Evolutionary conservation across 2,888 invertebrate genomes (phyloP), one percentile per base, ranked within the genome.

Genomic region (Digitonthophagus gazella): DNA sequence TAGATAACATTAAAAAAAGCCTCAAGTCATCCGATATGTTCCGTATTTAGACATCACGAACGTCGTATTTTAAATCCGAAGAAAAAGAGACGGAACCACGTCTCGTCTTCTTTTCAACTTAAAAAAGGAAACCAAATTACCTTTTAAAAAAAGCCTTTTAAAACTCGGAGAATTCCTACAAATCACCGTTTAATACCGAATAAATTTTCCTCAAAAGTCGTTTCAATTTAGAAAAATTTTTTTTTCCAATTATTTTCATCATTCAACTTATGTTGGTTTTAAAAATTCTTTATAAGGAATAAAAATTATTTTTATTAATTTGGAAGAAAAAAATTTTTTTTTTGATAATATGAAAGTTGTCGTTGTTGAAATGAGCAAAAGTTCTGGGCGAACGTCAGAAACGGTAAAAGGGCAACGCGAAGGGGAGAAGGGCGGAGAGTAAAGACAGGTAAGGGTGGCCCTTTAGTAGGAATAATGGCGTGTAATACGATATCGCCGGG

Each of bases 181-280:
- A 79, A 79, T 79, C 77, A 77, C 76, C 75, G 76, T 77, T 77
- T 75, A 77, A 77, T 77, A 76, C 75, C 79, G 76, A 77, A 78
- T 79, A 78, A 79, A 77, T 75, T 76, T 78, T 75, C 76, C 74
- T 78, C 79, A 78, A 79, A 79, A 78, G 77, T 76, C 76, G 75
- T 76, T 77, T 77, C 75, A 77, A 77, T 77, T 76, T 75, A 78
- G 76, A 77, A 78, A 78, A 78, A 79, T 76, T 75, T 76, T 61
- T 6, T 66, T 64, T 19, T 44, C 28, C 4, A 20, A 19, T 28
- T 58, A 5, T 44, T 44, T 44, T n/a, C n/a, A n/a, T n/a, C n/a
- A n/a, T n/a, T n/a, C n/a, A n/a, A n/a, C n/a, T n/a, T n/a, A n/a
- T n/a, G n/a, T n/a, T n/a, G n/a, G n/a, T n/a, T n/a, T n/a, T n/a